phyloP scores from a whole-genome alignment of 64 coral and sea anemone species.

The Montipora cactus region DNA sequence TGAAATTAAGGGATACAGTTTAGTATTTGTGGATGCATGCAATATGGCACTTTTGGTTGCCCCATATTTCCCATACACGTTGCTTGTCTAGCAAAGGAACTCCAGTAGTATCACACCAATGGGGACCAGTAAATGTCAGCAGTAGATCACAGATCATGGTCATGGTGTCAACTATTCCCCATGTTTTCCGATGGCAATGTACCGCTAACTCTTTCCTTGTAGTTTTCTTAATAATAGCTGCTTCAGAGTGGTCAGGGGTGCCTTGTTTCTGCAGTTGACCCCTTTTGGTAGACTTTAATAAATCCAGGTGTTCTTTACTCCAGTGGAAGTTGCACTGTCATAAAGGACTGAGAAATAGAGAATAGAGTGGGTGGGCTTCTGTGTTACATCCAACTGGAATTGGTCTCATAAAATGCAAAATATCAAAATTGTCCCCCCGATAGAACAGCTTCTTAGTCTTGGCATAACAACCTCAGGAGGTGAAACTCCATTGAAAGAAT shows the following conservation, averaged over 20 bases:
- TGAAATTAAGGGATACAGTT: background rate
- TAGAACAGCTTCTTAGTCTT: conserved; percentile 20
- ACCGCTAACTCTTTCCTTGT: conserved; percentile 28
- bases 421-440: conserved; percentile 9
- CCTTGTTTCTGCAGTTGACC: background rate
- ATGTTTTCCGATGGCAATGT: conserved; percentile 43
- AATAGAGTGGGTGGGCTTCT: conserved; percentile 66
- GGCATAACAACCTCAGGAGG: conserved; percentile 15
- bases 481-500: background rate
- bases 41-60: conserved; percentile 49
- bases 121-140: background rate
- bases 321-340: conserved; percentile 54
- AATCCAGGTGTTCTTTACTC: background rate
- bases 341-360: conserved; percentile 31
- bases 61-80: conserved; percentile 58
- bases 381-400: conserved; percentile 34
- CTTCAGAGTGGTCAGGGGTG: background rate
- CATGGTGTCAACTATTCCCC: background rate
- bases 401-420: conserved; percentile 56
- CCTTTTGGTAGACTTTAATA: background rate
- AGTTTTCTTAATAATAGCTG: background rate
- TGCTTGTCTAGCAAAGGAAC: conserved; percentile 61
- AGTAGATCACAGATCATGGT: conserved; percentile 12
- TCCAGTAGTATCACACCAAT: conserved; percentile 58
- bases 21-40: conserved; percentile 19